Percentiles rank a stretch among this genome's conserved stretches.
phyloP scores from a whole-genome alignment of 2,888 invertebrate genomes.

The Drosophila stalkeri region DNA sequence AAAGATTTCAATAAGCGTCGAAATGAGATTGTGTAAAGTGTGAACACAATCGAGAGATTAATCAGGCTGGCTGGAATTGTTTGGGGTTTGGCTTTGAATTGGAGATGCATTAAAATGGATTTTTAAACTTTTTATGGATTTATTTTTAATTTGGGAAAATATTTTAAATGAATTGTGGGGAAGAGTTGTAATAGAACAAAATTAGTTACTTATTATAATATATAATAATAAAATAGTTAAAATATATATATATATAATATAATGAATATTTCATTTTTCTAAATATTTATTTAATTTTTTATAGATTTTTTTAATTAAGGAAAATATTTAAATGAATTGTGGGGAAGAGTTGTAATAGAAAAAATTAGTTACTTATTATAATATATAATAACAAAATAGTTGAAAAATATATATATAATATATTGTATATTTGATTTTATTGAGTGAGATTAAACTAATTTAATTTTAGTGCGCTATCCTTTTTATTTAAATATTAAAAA shows the following conservation, averaged over 20 bases:
- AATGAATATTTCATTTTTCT: too few species aligned
- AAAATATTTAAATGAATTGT: background rate
- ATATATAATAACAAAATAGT: too few species aligned
- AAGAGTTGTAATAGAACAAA: background rate
- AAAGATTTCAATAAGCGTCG: conserved; percentile 8
- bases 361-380: too few species aligned
- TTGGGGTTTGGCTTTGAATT: background rate
- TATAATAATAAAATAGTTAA: too few species aligned
- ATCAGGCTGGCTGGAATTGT: background rate
- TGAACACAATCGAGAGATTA: conserved; percentile 6
- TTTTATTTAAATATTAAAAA: too few species aligned
- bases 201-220: too few species aligned
- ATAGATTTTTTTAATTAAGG: background rate
- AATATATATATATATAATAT: too few species aligned
- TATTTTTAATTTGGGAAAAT: background rate
- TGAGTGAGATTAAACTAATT: too few species aligned
- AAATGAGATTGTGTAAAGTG: conserved; percentile 34
- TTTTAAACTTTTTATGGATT: background rate
- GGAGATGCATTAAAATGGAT: background rate
- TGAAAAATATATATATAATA: too few species aligned
- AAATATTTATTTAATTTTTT: too few species aligned
- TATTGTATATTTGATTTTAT: too few species aligned
- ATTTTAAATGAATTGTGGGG: background rate
- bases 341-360: background rate
- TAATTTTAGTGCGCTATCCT: too few species aligned